Evolutionary conservation across 92 coral and sea anemone species (phyloP), one percentile per base, ranked within the genome.

Genomic region (Palythoa grandis): DNA sequence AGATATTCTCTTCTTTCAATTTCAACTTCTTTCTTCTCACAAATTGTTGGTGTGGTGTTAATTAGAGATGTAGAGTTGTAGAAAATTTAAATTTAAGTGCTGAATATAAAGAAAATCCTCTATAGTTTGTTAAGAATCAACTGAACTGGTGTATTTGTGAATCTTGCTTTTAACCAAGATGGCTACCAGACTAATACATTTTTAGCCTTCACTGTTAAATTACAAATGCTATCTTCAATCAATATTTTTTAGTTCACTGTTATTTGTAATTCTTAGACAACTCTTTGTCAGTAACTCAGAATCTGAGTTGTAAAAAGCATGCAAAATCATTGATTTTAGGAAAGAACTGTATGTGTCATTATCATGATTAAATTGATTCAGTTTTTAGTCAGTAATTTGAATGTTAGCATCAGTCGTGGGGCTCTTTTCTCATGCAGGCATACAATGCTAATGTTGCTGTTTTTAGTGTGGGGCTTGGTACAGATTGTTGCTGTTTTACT

Each of bases 281-380:
- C 35, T 80, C 60, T 63, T 22, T 66, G 29, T 37, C 60, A 37
- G 35, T 79, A 66, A 43, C 60, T 40, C 2, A 11, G 35, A 19
- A 80, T 15, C 25, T 48, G 5, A 53, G 73, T 52, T 47, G 9
- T 43, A 47, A 65, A 66, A 80, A 13, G 47, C 74, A 63, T 65
- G 37, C 66, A 70, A 80, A 78, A 80, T 23, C 60, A 12, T 20
- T 63, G 58, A 16, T 89, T 79, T 89, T 35, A 67, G 72, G 82
- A 89, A 86, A 86, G 78, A 79, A 69, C 70, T 79, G 63, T 38
- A 79, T 72, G 84, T 85, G 71, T 50, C 61, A 86, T 88, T 72
- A 61, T 88, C 75, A 79, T 75, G 73, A 65, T 86, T 79, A 86
- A 89, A 86, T 86, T 86, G 90, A 80, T 86, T 89, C 68, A 65